Base-by-base conservation (phyloP, 92 coral and sea anemone genomes). In the Phenganax subtilis region DNA sequence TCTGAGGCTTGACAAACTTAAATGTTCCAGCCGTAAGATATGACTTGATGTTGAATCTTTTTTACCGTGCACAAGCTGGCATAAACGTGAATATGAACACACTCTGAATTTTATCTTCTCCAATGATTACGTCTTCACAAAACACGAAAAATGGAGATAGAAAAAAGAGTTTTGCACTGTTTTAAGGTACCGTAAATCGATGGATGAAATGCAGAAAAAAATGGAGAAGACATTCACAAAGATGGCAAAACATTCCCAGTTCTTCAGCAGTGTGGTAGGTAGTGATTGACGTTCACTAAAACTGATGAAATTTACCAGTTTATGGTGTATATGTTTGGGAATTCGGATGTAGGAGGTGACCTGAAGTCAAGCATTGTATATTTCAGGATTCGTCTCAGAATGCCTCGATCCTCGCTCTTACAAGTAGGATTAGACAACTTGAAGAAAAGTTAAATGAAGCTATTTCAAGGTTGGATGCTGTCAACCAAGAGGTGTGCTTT, bases 191-290 rank as follows among this genome's bases (percentile, higher is more conserved):
- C 99, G 99, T 66, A 89, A 92, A 76, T 88, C 91, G 7, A 80
- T 96, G 57, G 99, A 96, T 15, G 99, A 92, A 51, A 81, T 96
- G 87, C 99, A 92, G 77, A 96, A 96, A 85, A 92, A 82, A 47
- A 85, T 89, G 28, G 99, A 96, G 76, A 96, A 96, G 83, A 96
- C 88, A 76, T 86, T 92, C 14, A 86, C 88, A 77, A 80, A 86
- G 71, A 77, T 96, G 57, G 86, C 92, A 60, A 96, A 90, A 77
- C 93, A 97, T 75, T 92, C 97, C 0, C 92, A 86, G 55, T 87
- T 90, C 71, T 96, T 97, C 15, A 93, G 89, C 64, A 57, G 82
- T 47, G 87, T 91, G 88, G 98, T 94, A 84, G 75, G 98, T 68
- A 59, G 77, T 55, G 27, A 54, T 15, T 51, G 55, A 15, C n/a